phyloP scores from a whole-genome alignment of 2,888 invertebrate species.

The Escarpia spicata region DNA sequence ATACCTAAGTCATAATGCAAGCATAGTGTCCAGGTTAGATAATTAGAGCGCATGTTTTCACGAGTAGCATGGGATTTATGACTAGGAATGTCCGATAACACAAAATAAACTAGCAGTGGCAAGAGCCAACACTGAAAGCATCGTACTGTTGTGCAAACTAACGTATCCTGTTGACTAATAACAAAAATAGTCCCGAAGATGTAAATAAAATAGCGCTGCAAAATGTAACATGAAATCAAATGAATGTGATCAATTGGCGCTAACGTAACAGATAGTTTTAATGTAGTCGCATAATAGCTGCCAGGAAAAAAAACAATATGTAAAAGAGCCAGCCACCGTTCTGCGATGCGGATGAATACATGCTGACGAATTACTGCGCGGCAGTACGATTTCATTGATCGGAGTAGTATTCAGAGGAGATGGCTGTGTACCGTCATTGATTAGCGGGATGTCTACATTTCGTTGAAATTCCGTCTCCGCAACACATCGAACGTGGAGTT shows the following conservation, averaged over 20 bases:
- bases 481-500: background rate
- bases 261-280: no score
- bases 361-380: constrained; percentile 2
- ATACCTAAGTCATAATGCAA: background rate
- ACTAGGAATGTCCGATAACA: background rate
- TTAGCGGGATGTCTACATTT: background rate
- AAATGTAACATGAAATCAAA: background rate
- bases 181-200: background rate
- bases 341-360: background rate
- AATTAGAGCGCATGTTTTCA: background rate
- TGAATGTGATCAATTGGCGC: background rate
- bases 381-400: constrained; percentile 16
- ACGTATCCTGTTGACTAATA: background rate
- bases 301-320: no score
- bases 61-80: background rate
- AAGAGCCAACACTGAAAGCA: background rate
- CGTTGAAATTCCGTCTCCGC: constrained; percentile 12
- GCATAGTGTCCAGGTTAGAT: background rate
- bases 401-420: background rate
- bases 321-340: background rate
- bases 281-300: no score
- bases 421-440: background rate
- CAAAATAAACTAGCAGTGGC: background rate
- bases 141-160: background rate
- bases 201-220: constrained; percentile 12